phyloP scores from a whole-genome alignment of 2,888 invertebrate species.

The Plagodis dolabraria region DNA sequence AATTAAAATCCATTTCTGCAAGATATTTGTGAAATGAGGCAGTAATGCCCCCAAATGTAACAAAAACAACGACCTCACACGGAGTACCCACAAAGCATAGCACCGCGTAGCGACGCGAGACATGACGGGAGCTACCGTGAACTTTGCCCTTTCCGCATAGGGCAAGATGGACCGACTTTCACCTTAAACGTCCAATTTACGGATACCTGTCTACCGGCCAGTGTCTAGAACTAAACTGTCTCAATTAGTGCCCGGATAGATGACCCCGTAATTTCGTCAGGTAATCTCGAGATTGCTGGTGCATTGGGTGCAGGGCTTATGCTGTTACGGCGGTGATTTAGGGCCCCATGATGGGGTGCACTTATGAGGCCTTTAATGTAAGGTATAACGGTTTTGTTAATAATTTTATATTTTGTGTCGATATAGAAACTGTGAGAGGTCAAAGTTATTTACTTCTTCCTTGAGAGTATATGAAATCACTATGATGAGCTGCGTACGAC shows the following conservation, averaged over 20 bases:
- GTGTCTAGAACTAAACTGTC: slow-evolving; percentile 80
- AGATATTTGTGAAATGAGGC: too few relatives aligned
- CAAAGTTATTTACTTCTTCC: neutral
- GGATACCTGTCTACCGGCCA: slow-evolving; percentile 75
- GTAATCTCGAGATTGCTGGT: slow-evolving; percentile 62
- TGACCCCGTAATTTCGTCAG: slow-evolving; percentile 80
- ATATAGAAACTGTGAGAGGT: neutral
- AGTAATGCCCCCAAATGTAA: slow-evolving; percentile 1
- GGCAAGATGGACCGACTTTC: slow-evolving; percentile 73
- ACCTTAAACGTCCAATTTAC: slow-evolving; percentile 82
- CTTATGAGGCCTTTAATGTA: slow-evolving; percentile 22
- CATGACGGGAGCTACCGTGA: slow-evolving; percentile 74
- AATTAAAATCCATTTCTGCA: neutral
- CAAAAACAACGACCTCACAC: slow-evolving; percentile 44
- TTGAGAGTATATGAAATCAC: neutral
- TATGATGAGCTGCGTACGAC: neutral
- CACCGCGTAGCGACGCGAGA: slow-evolving; percentile 69
- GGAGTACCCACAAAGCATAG: slow-evolving; percentile 51
- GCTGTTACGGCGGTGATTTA: slow-evolving; percentile 23
- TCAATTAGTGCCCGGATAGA: slow-evolving; percentile 81
- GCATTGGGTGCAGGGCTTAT: slow-evolving; percentile 63
- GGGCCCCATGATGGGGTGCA: slow-evolving; percentile 19
- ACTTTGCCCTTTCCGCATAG: slow-evolving; percentile 79
- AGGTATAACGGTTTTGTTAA: slow-evolving; percentile 13
- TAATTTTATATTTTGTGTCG: slow-evolving; percentile 18